Evolutionary conservation across 2,888 invertebrate genomes (phyloP).

Genomic region (Sussaba pulchella): DNA sequence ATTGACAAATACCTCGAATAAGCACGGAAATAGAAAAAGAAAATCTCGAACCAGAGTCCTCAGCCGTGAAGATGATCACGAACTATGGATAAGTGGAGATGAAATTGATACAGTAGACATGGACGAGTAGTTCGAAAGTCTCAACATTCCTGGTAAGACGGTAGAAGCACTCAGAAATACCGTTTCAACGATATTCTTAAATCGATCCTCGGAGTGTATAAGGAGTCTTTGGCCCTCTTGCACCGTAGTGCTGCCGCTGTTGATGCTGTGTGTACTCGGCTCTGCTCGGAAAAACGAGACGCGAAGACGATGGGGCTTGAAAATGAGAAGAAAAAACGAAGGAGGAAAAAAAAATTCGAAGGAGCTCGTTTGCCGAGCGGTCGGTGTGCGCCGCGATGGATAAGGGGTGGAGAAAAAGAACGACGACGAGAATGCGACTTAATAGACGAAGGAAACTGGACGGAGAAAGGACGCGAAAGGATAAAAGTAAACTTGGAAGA

Average conservation of each 20-base stretch:
- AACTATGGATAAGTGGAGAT: constrained; percentile 17
- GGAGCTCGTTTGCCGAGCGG: constrained; percentile 56
- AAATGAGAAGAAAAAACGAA: constrained; percentile 40
- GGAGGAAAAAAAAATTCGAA: constrained; percentile 30
- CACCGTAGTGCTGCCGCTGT: constrained; percentile 52
- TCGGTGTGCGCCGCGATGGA: constrained; percentile 33
- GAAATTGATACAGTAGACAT: constrained; percentile 11
- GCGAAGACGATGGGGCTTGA: constrained; percentile 47
- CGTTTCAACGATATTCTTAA: constrained; percentile 39
- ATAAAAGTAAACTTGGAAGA: constrained; percentile 54
- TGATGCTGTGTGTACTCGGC: constrained; percentile 11
- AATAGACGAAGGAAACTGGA: constrained; percentile 29
- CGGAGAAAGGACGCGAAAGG: constrained; percentile 26
- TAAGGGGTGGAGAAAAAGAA: constrained; percentile 39
- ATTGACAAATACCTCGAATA: neutral
- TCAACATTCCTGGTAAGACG: constrained; percentile 29
- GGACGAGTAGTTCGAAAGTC: neutral
- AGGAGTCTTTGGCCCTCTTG: constrained; percentile 52
- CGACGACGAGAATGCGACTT: constrained; percentile 9
- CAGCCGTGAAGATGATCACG: constrained; percentile 4
- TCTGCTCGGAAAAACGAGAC: constrained; percentile 27
- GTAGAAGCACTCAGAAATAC: constrained; percentile 44
- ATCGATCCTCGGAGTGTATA: constrained; percentile 53
- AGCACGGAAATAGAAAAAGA: neutral
- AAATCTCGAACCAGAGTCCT: neutral